These are phyloP conservation scores for Catostomus latipinnis DNA, from an alignment of 2,797 vertebrate genomes.

Conservation along the genomic window DNA sequence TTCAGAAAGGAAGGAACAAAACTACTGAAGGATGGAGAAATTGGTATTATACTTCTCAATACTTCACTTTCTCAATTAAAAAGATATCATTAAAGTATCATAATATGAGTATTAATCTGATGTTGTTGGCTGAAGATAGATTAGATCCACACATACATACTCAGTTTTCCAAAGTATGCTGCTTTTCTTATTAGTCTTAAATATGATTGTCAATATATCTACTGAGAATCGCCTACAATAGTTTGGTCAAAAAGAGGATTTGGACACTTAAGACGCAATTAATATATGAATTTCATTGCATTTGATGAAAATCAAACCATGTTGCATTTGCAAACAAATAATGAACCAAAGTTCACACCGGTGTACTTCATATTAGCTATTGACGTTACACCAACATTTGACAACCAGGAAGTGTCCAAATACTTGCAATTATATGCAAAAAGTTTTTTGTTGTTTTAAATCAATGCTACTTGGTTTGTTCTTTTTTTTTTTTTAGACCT, in stretches of 20 bases:
- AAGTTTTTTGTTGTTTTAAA: not conserved
- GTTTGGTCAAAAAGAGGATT: slow-evolving; percentile 1
- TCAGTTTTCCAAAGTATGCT: slow-evolving; percentile 12
- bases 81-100: not conserved
- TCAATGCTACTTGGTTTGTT: not conserved
- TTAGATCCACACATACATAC: not conserved
- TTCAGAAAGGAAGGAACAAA: slow-evolving; percentile 18
- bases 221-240: slow-evolving; percentile 11
- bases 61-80: not conserved
- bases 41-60: not conserved
- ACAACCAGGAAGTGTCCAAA: not conserved
- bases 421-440: not conserved
- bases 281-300: not conserved
- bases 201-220: slow-evolving; percentile 10
- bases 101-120: not conserved
- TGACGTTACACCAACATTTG: no score
- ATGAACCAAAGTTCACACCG: no score
- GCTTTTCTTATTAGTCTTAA: slow-evolving; percentile 4
- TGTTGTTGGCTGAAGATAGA: not conserved
- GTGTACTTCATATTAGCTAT: no score
- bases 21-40: slow-evolving; percentile 16
- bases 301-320: not conserved
- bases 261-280: not conserved
- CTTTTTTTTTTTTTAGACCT: not conserved
- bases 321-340: no score